These are phyloP conservation scores for Heliocidaris tuberculata DNA, from an alignment of 35 echinoderm and acorn worm genomes.

Conservation along the genomic window DNA sequence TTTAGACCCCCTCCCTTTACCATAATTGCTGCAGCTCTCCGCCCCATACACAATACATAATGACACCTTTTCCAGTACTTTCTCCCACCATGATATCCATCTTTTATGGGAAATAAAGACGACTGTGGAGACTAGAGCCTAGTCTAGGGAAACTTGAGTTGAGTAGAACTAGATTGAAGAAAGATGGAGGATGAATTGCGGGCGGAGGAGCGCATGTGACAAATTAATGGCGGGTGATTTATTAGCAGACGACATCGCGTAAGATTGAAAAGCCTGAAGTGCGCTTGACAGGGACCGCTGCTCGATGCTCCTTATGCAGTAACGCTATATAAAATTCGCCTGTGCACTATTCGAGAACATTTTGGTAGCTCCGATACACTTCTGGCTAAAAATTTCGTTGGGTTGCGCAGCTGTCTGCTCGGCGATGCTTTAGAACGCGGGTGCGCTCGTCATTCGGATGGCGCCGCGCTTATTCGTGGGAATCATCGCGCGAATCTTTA, in stretches of 20 bases:
- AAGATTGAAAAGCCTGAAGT: slow-evolving; percentile 13
- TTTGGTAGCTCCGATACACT: not conserved
- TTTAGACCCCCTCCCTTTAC: too few species aligned
- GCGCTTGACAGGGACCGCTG: not conserved
- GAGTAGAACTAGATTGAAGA: not conserved
- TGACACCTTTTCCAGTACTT: too few species aligned
- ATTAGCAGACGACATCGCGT: slow-evolving; percentile 9
- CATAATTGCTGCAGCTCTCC: too few species aligned
- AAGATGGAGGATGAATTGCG: slow-evolving; percentile 23
- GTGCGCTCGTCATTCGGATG: not conserved
- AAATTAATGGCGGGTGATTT: slow-evolving; percentile 33
- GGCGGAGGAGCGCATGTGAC: slow-evolving; percentile 24
- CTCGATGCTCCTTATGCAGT: too few species aligned
- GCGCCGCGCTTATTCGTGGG: not conserved
- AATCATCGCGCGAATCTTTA: slow-evolving; percentile 9
- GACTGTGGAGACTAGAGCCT: too few species aligned
- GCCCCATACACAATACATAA: too few species aligned
- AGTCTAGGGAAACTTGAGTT: too few species aligned
- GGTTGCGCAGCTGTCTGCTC: not conserved
- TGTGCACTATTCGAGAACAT: too few species aligned
- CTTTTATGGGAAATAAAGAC: too few species aligned
- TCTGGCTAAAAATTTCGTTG: not conserved
- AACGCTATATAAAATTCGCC: too few species aligned
- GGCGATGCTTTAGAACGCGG: not conserved
- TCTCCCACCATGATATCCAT: too few species aligned